Base-by-base conservation (phyloP, 2,888 invertebrate genomes). In the Poecilobothrus nobilitatus region DNA sequence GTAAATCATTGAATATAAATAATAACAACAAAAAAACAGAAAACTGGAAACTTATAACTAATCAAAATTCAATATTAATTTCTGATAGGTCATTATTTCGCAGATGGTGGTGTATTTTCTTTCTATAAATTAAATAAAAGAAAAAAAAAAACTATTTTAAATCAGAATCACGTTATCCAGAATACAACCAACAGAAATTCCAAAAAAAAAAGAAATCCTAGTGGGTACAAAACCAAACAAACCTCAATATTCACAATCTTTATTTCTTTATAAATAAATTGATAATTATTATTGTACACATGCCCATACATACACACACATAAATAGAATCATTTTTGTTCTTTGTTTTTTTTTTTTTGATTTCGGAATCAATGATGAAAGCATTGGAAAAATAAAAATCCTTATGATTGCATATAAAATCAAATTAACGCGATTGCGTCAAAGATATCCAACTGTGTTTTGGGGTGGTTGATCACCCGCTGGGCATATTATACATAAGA, bases 401-500 rank as follows among this genome's bases (percentile, higher is more conserved):
- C 53, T 53, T 53, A 53, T 53, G 53, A 53, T 53, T 53, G 53
- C 53, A 53, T 53, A 53, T 53, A 53, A 53, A 53, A 53, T 53
- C 53, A 53, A 53, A 53, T 63, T 63, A 27, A 63, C 22, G 15
- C 27, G 27, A 63, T 63, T 63, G 63, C 63, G 63, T 63, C 63
- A 63, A 63, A 63, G 63, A 63, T 74, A 73, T 76, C 76, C 76
- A 75, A 77, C 73, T 75, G 74, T 75, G 76, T 76, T 37, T 37
- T 53, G 71, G 74, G 78, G 77, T 78, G 77, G 78, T 76, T 76
- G 77, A 76, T 75, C 73, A 75, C 81, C 76, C 74, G 79, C 78
- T 75, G 72, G 65, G 80, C 73, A 80, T 72, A 9, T 3, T 41
- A 18, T n/a, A 53, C 53, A 53, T 73, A 72, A 73, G 75, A 76